Evolutionary conservation across 2,113 vertebrate species (phyloP), one percentile per base, ranked within the genome.

Genomic region (Dolichotis patagonum): DNA sequence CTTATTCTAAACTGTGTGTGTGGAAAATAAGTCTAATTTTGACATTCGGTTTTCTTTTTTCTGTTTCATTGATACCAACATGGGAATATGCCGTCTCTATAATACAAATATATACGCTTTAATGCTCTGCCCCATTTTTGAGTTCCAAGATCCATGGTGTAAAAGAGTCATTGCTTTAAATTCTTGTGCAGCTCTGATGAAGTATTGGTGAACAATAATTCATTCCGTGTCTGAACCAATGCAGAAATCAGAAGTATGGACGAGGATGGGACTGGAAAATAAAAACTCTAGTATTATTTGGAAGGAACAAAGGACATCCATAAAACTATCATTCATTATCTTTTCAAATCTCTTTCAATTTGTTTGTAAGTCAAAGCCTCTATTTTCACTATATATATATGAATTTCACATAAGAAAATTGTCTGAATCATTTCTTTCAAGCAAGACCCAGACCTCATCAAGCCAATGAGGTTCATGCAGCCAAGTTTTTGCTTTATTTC

Each of bases 171-270:
- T 46, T 88, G 69, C 75, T 83, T 87, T 95, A 85, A 90, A 89
- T 85, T 97, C 28, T 90, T 41, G 95, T 97, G 95, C n/a, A 95
- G 88, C 71, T 73, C 90, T 71, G n/a, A 89, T 94, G 92, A 91
- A 96, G 54, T 63, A 96, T 85, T 83, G 96, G 67, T 88, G 94
- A 96, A 90, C 63, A 94, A 49, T 46, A n/a, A 69, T 91, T 96
- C 95, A 94, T 87, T 96, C 97, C 88, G 35, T 69, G 87, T 95
- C 30, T 52, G 67, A 96, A 91, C 98, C 83, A 97, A 90, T 41
- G 14, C 60, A 71, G 49, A 88, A 54, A 67, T 43, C 56, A 83
- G 60, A 94, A 84, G 41, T 13, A 35, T 16, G 12, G 3, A 1
- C 63, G n/a, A 10, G 4, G 22, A 60, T 71, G 5, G 10, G 56